A percentile compares a stretch with the other conserved stretches of the same genome.
Conservation (phyloP, 2,113 vertebrate species). For the Camelus bactrianus region DNA sequence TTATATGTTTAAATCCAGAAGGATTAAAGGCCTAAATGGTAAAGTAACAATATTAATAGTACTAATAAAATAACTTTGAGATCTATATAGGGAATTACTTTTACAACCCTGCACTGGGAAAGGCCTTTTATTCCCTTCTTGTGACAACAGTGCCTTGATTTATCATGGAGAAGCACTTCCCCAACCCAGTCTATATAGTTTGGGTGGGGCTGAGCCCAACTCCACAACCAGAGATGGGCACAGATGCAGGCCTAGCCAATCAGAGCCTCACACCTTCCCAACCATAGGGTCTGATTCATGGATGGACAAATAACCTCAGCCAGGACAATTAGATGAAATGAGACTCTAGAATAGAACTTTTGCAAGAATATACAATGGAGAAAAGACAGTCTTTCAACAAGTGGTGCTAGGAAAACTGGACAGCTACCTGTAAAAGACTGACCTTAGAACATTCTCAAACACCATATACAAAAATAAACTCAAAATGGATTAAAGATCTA, state of each 20-base stretch:
- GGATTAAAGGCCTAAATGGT: neutral
- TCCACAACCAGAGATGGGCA: neutral
- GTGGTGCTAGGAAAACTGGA: no score
- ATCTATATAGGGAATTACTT: neutral
- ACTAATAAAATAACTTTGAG: neutral
- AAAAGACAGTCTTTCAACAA: no score
- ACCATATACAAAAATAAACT: no score
- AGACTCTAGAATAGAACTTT: neutral
- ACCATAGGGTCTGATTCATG: neutral
- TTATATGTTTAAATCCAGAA: neutral
- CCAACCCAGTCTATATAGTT: no score
- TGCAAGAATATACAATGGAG: no score
- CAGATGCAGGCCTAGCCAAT: neutral
- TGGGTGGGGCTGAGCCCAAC: neutral
- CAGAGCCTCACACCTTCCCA: neutral
- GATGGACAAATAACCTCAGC: neutral
- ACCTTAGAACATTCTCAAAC: no score
- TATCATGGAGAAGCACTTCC: neutral
- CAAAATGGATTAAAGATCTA: no score
- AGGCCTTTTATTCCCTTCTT: neutral
- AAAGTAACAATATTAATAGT: neutral
- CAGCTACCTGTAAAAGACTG: no score
- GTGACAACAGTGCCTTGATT: neutral
- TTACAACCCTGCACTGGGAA: neutral
- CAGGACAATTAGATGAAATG: neutral